A percentile compares a stretch with the other conserved stretches of the same genome.
These are phyloP conservation scores for Enoplosus armatus DNA, from an alignment of 2,797 vertebrate species.

Conservation along the genomic window DNA sequence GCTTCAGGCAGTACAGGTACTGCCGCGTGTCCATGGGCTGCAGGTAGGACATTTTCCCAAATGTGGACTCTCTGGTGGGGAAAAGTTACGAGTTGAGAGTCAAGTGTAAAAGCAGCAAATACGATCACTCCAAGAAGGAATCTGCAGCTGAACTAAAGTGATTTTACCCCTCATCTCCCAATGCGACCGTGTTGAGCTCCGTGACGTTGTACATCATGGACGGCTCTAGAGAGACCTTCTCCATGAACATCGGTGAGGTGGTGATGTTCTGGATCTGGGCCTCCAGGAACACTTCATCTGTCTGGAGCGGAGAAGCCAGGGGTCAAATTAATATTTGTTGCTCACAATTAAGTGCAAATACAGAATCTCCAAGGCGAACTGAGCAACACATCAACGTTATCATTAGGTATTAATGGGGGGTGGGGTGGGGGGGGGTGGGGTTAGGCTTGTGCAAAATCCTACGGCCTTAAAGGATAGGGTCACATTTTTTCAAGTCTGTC, in stretches of 20 bases:
- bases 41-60: constrained; percentile 97
- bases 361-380: constrained; percentile 64
- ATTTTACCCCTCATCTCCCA: constrained; percentile 86
- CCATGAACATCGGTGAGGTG: constrained; percentile 99
- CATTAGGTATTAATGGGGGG: constrained; percentile 5
- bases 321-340: constrained; percentile 12
- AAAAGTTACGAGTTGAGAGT: background rate
- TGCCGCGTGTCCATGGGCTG: constrained; percentile 98
- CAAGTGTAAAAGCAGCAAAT: too few relatives aligned
- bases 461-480: constrained; percentile 40
- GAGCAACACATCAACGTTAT: constrained; percentile 59
- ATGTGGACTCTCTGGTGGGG: constrained; percentile 90
- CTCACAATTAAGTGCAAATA: background rate
- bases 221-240: constrained; percentile 98
- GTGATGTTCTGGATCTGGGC: constrained; percentile 99
- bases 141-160: background rate
- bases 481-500: constrained; percentile 1
- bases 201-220: constrained; percentile 98
- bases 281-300: constrained; percentile 99
- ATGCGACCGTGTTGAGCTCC: constrained; percentile 91
- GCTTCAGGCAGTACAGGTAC: constrained; percentile 97
- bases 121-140: background rate
- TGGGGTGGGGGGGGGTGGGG: too few relatives aligned
- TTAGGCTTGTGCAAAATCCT: constrained; percentile 30
- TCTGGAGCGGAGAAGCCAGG: constrained; percentile 80